Percentiles rank a stretch among this genome's conserved stretches.
phyloP scores from a whole-genome alignment of 2,888 invertebrate species.

The Leptinotarsa haldemani region DNA sequence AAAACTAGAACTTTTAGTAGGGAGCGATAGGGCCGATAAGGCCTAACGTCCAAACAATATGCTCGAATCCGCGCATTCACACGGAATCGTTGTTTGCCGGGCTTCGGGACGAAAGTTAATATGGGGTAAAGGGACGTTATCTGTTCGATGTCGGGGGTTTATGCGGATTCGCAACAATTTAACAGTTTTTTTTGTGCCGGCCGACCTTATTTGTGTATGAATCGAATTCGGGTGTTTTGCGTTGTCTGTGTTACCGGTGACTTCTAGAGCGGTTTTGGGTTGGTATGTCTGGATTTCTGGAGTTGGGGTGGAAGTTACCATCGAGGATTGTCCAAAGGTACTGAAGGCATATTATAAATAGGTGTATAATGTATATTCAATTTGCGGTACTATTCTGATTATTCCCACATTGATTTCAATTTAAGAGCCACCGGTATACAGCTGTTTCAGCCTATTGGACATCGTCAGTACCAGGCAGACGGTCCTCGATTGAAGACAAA shows the following conservation, averaged over 20 bases:
- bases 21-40: conserved; percentile 21
- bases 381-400: too few species aligned
- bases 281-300: neutral
- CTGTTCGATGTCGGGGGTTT: conserved; percentile 19
- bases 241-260: neutral
- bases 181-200: neutral
- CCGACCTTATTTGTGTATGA: conserved; percentile 1
- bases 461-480: too few species aligned
- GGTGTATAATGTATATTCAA: too few species aligned
- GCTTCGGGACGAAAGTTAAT: conserved; percentile 24
- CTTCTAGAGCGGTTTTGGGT: neutral
- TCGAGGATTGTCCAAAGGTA: conserved; percentile 5
- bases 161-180: neutral
- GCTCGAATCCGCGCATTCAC: conserved; percentile 22
- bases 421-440: too few species aligned
- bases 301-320: conserved; percentile 1
- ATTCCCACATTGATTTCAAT: too few species aligned
- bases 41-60: conserved; percentile 21
- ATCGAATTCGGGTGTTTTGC: neutral
- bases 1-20: conserved; percentile 17
- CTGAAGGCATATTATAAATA: neutral
- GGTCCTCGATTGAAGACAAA: too few species aligned
- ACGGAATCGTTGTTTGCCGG: conserved; percentile 5
- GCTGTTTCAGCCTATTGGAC: too few species aligned
- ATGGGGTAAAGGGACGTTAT: conserved; percentile 26